phyloP scores from a whole-genome alignment of 2,113 vertebrate species.

The Probosciger aterrimus region DNA sequence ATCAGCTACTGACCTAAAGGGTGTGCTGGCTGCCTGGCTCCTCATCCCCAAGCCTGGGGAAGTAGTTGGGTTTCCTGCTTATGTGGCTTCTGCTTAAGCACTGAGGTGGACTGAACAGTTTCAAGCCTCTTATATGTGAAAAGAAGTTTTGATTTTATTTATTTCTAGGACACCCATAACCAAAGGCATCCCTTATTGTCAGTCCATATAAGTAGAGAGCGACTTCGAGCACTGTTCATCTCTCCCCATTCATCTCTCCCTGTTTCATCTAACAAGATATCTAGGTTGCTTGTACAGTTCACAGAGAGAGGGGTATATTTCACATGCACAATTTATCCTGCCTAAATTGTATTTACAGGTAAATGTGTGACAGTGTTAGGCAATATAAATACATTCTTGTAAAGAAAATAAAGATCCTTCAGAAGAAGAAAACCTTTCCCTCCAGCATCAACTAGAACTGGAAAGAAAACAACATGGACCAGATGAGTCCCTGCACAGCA shows the following conservation, averaged over 20 bases:
- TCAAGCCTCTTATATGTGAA: not conserved
- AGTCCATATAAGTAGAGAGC: not conserved
- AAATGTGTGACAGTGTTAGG: not conserved
- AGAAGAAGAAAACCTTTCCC: not conserved
- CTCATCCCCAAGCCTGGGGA: not conserved
- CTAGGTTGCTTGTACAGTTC: not conserved
- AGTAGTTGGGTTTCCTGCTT: not conserved
- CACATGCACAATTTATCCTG: not conserved
- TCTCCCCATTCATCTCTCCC: not conserved
- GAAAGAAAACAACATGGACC: not conserved
- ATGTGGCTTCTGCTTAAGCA: not conserved
- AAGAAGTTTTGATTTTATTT: not conserved
- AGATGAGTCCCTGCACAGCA: not conserved
- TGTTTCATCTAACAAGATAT: not conserved
- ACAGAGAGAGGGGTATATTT: not conserved
- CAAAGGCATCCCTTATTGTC: not conserved
- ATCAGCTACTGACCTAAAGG: not conserved
- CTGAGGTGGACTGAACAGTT: not conserved
- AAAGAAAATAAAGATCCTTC: not conserved
- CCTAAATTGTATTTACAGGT: not conserved
- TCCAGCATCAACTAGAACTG: not conserved
- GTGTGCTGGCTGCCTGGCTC: fast-evolving
- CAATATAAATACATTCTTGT: not conserved
- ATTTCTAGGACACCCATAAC: not conserved
- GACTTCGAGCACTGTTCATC: not conserved